Evolutionary conservation across 2,888 invertebrate genomes (phyloP).

Genomic region (Muscina levida): DNA sequence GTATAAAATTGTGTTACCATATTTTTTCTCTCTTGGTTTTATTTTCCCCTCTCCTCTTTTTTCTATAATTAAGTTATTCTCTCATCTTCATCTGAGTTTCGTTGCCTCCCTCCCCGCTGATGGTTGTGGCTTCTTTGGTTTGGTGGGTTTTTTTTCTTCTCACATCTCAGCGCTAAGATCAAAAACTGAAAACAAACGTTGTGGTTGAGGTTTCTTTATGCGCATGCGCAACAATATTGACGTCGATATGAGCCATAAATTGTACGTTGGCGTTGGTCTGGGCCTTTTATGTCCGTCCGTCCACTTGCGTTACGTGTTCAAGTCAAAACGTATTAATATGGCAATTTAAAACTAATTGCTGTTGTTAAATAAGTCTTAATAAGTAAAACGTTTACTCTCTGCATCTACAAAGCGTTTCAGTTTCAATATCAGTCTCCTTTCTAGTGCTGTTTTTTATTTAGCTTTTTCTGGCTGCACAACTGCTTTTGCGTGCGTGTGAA

Average conservation of each 20-base stretch:
- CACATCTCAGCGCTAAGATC: constrained; percentile 28
- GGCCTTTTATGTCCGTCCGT: constrained; percentile 17
- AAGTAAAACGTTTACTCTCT: constrained; percentile 56
- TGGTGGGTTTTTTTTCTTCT: background rate
- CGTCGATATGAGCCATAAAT: constrained; percentile 64
- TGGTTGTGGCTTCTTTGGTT: background rate
- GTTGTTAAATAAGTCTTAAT: constrained; percentile 65
- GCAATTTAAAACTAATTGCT: constrained; percentile 66
- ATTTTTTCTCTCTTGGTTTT: background rate
- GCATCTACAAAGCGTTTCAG: constrained; percentile 22
- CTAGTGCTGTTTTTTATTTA: background rate
- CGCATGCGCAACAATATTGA: constrained; percentile 65
- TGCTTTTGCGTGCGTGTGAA: background rate
- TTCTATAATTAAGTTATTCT: constrained; percentile 32
- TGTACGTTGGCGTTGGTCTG: constrained; percentile 47
- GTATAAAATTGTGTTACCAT: constrained; percentile 8
- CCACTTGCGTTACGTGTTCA: constrained; percentile 50
- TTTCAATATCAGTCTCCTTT: constrained; percentile 6
- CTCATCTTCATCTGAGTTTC: constrained; percentile 23
- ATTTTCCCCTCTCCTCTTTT: constrained; percentile 20
- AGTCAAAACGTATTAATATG: constrained; percentile 64
- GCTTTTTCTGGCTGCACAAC: too few species aligned
- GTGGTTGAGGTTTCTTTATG: constrained; percentile 43
- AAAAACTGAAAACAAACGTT: constrained; percentile 5
- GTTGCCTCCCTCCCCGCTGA: background rate